phyloP scores from a whole-genome alignment of 2,888 invertebrate species.

The Pantelozetes paolii region DNA sequence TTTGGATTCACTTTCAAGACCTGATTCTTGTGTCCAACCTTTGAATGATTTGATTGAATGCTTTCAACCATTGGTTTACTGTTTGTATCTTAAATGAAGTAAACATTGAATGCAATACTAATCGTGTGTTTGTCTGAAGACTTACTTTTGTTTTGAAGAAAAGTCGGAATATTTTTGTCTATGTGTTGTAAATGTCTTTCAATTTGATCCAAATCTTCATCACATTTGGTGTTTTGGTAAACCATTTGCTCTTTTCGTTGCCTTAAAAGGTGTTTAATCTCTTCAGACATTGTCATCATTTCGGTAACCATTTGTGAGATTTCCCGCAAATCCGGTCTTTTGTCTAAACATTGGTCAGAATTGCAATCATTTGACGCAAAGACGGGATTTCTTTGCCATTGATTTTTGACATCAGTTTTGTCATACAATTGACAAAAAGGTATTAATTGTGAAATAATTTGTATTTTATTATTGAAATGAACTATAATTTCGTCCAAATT shows the following conservation, averaged over 20 bases:
- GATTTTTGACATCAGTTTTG: background rate
- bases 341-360: slow-evolving; percentile 6
- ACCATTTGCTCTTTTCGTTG: slow-evolving; percentile 31
- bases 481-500: slow-evolving; percentile 38
- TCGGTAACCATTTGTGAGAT: slow-evolving; percentile 38
- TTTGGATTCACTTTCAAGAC: background rate
- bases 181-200: slow-evolving; percentile 38
- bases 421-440: slow-evolving; percentile 38
- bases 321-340: slow-evolving; percentile 15
- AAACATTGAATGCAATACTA: background rate
- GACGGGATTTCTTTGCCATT: slow-evolving; percentile 26
- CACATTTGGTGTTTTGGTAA: slow-evolving; percentile 19
- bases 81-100: background rate
- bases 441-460: slow-evolving; percentile 12
- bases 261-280: slow-evolving; percentile 10
- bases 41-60: background rate
- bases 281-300: slow-evolving; percentile 35
- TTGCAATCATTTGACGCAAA: background rate
- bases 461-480: slow-evolving; percentile 37
- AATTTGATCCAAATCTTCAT: background rate
- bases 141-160: slow-evolving; percentile 25
- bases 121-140: background rate
- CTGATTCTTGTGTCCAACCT: background rate
- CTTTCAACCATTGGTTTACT: background rate
- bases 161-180: slow-evolving; percentile 32